phyloP scores from a whole-genome alignment of 2,797 vertebrate species.

The Labeo calbasu region DNA sequence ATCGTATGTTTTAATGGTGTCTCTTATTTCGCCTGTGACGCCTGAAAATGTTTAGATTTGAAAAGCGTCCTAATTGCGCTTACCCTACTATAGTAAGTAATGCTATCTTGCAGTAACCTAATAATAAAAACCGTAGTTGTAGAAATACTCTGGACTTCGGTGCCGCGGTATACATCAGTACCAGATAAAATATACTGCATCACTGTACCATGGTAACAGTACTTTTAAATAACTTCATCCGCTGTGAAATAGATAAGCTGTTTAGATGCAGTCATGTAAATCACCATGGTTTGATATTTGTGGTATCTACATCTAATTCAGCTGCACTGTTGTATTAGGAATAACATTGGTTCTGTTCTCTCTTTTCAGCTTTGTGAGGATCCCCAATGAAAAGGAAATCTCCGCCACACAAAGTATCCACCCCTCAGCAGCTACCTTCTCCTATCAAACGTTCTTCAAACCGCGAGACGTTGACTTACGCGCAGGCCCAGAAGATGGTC shows the following conservation, averaged over 20 bases:
- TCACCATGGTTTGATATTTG: background rate
- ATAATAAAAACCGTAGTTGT: background rate
- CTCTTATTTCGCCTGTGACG: background rate
- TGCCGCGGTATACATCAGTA: background rate
- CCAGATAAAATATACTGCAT: background rate
- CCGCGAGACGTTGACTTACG: slow-evolving; percentile 94
- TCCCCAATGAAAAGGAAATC: slow-evolving; percentile 95
- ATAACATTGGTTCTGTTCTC: slow-evolving; percentile 21
- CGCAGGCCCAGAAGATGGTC: slow-evolving; percentile 98
- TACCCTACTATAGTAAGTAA: background rate
- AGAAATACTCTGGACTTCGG: background rate
- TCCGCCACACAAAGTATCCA: slow-evolving; percentile 87
- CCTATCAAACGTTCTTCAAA: slow-evolving; percentile 94
- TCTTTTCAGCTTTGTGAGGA: slow-evolving; percentile 73
- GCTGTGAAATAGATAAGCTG: background rate
- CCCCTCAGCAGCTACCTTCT: slow-evolving; percentile 87
- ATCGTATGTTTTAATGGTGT: background rate
- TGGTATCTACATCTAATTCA: background rate
- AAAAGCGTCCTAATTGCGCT: background rate
- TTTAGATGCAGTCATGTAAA: background rate
- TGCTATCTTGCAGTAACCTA: background rate
- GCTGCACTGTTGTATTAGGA: background rate
- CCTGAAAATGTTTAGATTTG: background rate
- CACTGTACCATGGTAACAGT: background rate
- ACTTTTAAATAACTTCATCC: background rate